A percentile compares a stretch with the other conserved stretches of the same genome.
phyloP scores from a whole-genome alignment of 2,888 invertebrate species.

The Philopedon plagiatum region DNA sequence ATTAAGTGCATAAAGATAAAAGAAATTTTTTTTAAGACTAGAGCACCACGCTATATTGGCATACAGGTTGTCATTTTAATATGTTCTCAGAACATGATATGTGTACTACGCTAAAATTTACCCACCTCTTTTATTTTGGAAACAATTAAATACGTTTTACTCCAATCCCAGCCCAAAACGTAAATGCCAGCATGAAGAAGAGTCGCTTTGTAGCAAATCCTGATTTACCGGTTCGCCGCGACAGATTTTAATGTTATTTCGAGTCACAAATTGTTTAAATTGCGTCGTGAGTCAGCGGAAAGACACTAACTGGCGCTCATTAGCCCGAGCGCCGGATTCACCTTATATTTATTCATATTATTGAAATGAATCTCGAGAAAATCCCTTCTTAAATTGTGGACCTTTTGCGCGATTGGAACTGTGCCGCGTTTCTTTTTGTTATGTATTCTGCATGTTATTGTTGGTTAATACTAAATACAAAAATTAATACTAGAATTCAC shows the following conservation, averaged over 20 bases:
- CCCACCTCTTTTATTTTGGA: background rate
- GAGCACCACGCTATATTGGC: too few species aligned
- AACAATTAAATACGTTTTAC: background rate
- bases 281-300: constrained; percentile 70
- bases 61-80: too few species aligned
- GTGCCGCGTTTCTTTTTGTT: background rate
- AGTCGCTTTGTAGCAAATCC: constrained; percentile 64
- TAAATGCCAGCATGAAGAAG: constrained; percentile 29
- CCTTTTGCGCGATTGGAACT: background rate
- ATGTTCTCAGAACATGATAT: too few species aligned
- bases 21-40: too few species aligned
- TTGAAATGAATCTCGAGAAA: constrained; percentile 67
- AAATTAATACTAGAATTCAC: too few species aligned
- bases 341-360: constrained; percentile 71
- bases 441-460: background rate
- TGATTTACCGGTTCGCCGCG: constrained; percentile 70
- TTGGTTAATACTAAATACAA: background rate
- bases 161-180: constrained; percentile 4
- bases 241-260: constrained; percentile 72
- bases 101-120: too few species aligned
- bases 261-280: constrained; percentile 73
- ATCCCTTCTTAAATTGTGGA: constrained; percentile 26
- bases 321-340: constrained; percentile 67
- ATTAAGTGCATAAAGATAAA: too few species aligned
- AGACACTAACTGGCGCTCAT: constrained; percentile 71